Evolutionary conservation across 2,113 vertebrate genomes (phyloP), one percentile per base, ranked within the genome.

Genomic region (Caloenas nicobarica): DNA sequence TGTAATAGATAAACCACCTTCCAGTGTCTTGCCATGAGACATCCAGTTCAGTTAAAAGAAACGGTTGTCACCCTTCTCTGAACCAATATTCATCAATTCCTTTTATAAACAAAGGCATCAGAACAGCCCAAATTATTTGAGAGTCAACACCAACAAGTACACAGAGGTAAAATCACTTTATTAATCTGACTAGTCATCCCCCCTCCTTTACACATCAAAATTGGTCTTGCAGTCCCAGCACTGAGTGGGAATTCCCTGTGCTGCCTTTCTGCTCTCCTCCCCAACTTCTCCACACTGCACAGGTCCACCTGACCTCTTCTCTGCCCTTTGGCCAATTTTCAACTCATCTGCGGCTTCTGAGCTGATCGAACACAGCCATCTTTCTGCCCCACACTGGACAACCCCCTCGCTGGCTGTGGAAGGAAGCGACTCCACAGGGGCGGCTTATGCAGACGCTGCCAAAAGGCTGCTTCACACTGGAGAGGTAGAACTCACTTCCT

Each of bases 281-380:
- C 74, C 65, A 36, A 16, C 28, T 44, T 29, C 56, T 65, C n/a
- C 36, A 25, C 6, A 2, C 24, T 14, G 42, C 42, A 22, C n/a
- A 74, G 16, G 5, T 74, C 61, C 10, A 6, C 46, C 70, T 29
- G 26, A 78, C 25, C 61, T 36, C 62, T 69, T 10, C 83, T 54
- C 62, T 62, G 16, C 31, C 61, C 72, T 71, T 48, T 46, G 58
- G 48, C 19, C 58, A 15, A 6, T 46, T 51, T 66, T 46, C 38
- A 72, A 17, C 48, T 70, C 3, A 0, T 9, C 28, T 0, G 0
- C 9, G 7, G 38, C 50, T 71, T 31, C 38, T 13, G 53, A 72
- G 76, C 62, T 28, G 76, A 51, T 5, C 2, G 9, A 74, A 31
- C 2, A 11, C 42, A 70, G 51, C 14, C 3, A 16, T 53, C 65